Base-by-base conservation (phyloP, 2,888 invertebrate species). In the Tribolium freemani region DNA sequence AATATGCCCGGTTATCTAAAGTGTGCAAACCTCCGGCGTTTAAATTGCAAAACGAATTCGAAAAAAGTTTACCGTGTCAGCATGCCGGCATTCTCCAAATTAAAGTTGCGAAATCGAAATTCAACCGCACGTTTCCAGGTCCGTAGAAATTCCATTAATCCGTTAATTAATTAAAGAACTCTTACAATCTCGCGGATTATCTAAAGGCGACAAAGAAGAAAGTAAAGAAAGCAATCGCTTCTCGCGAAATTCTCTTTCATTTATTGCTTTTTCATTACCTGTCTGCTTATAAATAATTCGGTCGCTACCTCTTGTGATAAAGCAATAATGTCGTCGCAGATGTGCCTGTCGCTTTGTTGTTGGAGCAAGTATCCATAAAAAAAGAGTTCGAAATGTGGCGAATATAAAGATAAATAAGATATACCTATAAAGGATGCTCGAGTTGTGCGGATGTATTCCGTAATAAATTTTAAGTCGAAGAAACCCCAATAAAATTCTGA, bases 401-500 rank as follows among this genome's bases (percentile, higher is more conserved):
- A 61, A 30, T 50, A 61, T 61, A 61, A 61, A 61, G 50, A 58
- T 69, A 69, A 69, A 69, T 69, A 69, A 60, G 53, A 68, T 58
- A 48, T 57, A 68, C 58, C 26, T 44, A 45, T 66, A 66, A 66
- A 66, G 48, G 66, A 53, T 45, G 51, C 54, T 48, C 60, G 58
- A 71, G 66, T 60, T 60, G 67, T 45, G 50, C 60, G 71, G 75
- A 75, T 75, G 73, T 76, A 77, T 77, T 74, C 74, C 73, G 76
- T 75, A 78, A 78, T 77, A 78, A 79, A 78, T 78, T 78, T 75
- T 69, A 76, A 78, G 75, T 76, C 78, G 75, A 74, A 74, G 77
- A 75, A 79, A 79, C 75, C 76, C 77, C 74, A 80, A 79, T 81
- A 81, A 81, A 79, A 78, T 71, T 75, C 74, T 72, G 76, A 79